Conservation (phyloP, 2,888 invertebrate species). For the Scelioninae gen. 1 region DNA sequence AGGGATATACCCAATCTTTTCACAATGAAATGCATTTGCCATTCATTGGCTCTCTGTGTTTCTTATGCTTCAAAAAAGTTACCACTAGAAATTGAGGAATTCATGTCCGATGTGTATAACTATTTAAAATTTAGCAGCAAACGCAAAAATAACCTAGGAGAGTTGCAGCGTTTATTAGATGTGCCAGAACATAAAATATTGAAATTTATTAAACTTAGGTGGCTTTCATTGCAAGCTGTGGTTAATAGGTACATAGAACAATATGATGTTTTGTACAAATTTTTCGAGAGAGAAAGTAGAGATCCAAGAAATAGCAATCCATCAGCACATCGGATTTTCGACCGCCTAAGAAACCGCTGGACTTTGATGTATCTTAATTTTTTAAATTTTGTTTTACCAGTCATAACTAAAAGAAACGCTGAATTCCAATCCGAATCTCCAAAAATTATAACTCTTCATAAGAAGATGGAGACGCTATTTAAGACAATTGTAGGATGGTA, state of each 20-base stretch:
- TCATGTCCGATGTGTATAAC: constrained; percentile 17
- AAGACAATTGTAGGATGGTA: constrained; percentile 24
- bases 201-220: constrained; percentile 71
- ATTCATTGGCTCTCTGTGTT: constrained; percentile 77
- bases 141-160: constrained; percentile 1
- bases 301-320: not conserved
- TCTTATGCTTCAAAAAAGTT: constrained; percentile 77
- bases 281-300: constrained; percentile 56
- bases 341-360: constrained; percentile 31
- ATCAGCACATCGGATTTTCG: constrained; percentile 33
- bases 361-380: constrained; percentile 63
- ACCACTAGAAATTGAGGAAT: constrained; percentile 72
- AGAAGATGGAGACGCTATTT: constrained; percentile 53
- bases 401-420: constrained; percentile 60
- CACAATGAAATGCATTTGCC: constrained; percentile 80
- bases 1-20: constrained; percentile 77
- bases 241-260: constrained; percentile 71
- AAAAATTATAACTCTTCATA: constrained; percentile 63
- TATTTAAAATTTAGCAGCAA: constrained; percentile 43
- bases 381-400: constrained; percentile 62
- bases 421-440: constrained; percentile 68
- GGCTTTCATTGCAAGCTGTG: constrained; percentile 70
- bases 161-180: constrained; percentile 51
- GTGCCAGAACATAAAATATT: constrained; percentile 76
- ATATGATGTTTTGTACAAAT: constrained; percentile 68